Percentiles rank a stretch among this genome's conserved stretches.
phyloP scores from a whole-genome alignment of 2,797 vertebrate genomes.

The Aeoliscus strigatus region DNA sequence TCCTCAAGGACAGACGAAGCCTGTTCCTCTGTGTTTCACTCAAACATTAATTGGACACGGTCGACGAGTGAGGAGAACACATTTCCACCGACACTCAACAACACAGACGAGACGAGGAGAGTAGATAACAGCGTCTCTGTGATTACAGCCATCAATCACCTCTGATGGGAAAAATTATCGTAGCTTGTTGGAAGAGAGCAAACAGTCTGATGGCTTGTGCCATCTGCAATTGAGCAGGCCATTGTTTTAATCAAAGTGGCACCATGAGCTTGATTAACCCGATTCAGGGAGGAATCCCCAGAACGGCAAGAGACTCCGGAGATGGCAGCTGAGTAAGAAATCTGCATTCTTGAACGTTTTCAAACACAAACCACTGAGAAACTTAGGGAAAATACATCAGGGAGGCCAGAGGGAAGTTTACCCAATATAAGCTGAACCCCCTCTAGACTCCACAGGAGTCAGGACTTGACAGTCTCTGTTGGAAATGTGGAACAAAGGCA shows the following conservation, averaged over 20 bases:
- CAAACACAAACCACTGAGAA: no score
- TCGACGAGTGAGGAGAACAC: constrained; percentile 56
- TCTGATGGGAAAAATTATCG: constrained; percentile 52
- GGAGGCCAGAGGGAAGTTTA: no score
- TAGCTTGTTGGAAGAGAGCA: constrained; percentile 49
- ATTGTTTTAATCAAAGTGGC: constrained; percentile 63
- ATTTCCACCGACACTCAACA: constrained; percentile 59
- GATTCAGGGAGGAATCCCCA: constrained; percentile 61
- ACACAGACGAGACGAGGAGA: constrained; percentile 34
- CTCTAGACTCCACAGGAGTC: no score
- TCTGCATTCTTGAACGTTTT: constrained; percentile 20
- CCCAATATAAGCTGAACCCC: no score
- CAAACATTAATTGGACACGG: constrained; percentile 67
- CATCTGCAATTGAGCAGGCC: constrained; percentile 52
- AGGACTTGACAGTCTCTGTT: no score
- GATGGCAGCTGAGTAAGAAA: constrained; percentile 23
- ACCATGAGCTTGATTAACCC: constrained; percentile 54
- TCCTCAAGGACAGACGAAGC: constrained; percentile 68
- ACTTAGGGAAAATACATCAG: no score
- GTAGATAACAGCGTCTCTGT: constrained; percentile 36
- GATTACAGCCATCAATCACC: constrained; percentile 59
- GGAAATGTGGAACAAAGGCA: no score
- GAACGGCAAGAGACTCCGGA: constrained; percentile 33
- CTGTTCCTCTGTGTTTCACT: constrained; percentile 41
- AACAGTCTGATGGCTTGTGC: constrained; percentile 62